Evolutionary conservation across 2,888 invertebrate species (phyloP).

Genomic region (Bembecia ichneumoniformis): DNA sequence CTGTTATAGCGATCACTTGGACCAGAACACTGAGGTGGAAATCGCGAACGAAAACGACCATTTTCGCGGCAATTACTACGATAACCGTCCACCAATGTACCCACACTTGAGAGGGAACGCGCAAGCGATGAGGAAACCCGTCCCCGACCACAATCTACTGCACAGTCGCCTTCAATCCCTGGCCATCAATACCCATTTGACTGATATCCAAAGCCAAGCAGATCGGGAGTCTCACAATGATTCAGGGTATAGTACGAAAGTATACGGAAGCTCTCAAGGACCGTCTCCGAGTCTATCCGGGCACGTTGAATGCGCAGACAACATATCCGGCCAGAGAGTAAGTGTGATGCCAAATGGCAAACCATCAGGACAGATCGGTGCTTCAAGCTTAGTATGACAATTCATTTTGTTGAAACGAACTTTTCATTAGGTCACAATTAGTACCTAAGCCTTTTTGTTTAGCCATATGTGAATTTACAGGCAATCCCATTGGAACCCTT

Average conservation of each 20-base stretch:
- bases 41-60: conserved; percentile 58
- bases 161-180: conserved; percentile 61
- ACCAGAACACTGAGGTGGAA: conserved; percentile 63
- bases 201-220: conserved; percentile 62
- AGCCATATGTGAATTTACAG: background rate
- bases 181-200: conserved; percentile 63
- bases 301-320: conserved; percentile 54
- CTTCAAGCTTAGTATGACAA: conserved; percentile 76
- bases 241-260: conserved; percentile 88
- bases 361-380: conserved; percentile 61
- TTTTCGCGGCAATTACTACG: conserved; percentile 55
- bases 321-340: conserved; percentile 52
- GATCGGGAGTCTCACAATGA: conserved; percentile 84
- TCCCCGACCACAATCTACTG: conserved; percentile 53
- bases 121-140: conserved; percentile 40
- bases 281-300: conserved; percentile 83
- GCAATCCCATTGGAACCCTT: background rate
- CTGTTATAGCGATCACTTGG: conserved; percentile 59
- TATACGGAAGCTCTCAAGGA: conserved; percentile 83
- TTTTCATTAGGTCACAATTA: background rate
- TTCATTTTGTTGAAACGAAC: background rate
- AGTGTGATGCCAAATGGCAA: conserved; percentile 42
- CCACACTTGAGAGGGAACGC: conserved; percentile 27
- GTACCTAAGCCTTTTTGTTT: conserved; percentile 2
- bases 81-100: conserved; percentile 46